Evolutionary conservation across 2,113 vertebrate genomes (phyloP).

Genomic region (Bubalus kerabau): DNA sequence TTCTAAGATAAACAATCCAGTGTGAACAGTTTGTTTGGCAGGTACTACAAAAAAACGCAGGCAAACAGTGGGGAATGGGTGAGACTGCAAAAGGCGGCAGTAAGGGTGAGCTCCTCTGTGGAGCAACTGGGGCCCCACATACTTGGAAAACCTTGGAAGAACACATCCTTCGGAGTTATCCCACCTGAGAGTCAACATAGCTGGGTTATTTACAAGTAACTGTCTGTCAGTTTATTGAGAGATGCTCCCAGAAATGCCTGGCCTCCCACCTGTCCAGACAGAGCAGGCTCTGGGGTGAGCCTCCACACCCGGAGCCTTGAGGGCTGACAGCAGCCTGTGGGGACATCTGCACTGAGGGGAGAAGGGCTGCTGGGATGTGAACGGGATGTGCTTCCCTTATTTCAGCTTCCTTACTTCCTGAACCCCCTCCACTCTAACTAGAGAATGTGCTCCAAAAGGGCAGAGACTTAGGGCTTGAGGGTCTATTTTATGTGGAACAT

Average conservation of each 20-base stretch:
- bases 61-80: too few species aligned
- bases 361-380: neutral
- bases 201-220: neutral
- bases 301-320: neutral
- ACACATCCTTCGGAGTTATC: neutral
- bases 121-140: neutral
- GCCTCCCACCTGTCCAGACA: neutral
- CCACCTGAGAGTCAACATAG: neutral
- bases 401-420: neutral
- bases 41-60: neutral
- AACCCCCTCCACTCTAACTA: neutral
- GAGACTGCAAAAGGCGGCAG: neutral
- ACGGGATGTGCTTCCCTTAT: neutral
- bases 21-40: neutral
- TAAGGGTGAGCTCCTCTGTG: neutral
- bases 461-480: neutral
- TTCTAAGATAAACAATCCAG: neutral
- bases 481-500: neutral
- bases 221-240: neutral
- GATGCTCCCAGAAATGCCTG: neutral
- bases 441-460: neutral
- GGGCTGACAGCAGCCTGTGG: neutral
- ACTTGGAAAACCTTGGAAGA: neutral
- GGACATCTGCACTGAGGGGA: neutral
- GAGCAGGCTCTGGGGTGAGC: neutral